Evolutionary conservation across 2,797 vertebrate genomes (phyloP).

Genomic region (Leptatherina wallacei): DNA sequence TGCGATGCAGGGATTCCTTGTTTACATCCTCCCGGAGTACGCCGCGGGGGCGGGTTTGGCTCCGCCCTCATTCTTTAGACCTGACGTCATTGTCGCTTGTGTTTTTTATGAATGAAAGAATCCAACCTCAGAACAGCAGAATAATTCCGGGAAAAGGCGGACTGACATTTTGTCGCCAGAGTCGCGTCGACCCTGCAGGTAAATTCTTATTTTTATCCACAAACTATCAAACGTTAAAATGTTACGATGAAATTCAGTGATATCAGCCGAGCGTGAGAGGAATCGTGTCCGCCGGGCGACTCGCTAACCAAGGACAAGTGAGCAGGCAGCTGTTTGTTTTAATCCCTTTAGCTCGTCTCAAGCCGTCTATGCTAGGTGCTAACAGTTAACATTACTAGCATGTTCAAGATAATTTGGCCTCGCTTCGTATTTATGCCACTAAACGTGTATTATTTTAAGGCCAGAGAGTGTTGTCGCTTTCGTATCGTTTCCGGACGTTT

Average conservation of each 20-base stretch:
- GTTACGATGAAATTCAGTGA: not conserved
- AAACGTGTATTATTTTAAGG: not conserved
- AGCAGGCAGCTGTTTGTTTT: conserved; percentile 77
- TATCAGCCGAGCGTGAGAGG: conserved; percentile 1
- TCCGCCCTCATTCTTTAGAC: conserved; percentile 85
- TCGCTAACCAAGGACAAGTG: conserved; percentile 63
- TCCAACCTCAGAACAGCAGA: conserved; percentile 88
- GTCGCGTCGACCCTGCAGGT: conserved; percentile 72
- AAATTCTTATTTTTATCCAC: conserved; percentile 40
- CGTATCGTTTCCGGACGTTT: not conserved
- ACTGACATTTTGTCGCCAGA: conserved; percentile 84
- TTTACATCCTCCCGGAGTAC: conserved; percentile 80
- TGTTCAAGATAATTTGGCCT: conserved; percentile 46
- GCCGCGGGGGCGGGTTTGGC: conserved; percentile 73
- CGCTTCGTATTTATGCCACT: not conserved
- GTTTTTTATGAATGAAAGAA: conserved; percentile 99
- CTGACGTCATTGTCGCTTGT: conserved; percentile 93
- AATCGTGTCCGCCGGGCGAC: conserved; percentile 34
- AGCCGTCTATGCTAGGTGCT: conserved; percentile 74
- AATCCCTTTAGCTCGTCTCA: conserved; percentile 69
- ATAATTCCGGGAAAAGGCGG: conserved; percentile 98
- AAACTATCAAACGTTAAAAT: not conserved
- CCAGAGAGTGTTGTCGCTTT: rapidly evolving
- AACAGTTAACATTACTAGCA: conserved; percentile 71
- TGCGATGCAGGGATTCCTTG: conserved; percentile 77